Evolutionary conservation across 2,797 vertebrate genomes (phyloP).

Genomic region (Setipinna tenuifilis): DNA sequence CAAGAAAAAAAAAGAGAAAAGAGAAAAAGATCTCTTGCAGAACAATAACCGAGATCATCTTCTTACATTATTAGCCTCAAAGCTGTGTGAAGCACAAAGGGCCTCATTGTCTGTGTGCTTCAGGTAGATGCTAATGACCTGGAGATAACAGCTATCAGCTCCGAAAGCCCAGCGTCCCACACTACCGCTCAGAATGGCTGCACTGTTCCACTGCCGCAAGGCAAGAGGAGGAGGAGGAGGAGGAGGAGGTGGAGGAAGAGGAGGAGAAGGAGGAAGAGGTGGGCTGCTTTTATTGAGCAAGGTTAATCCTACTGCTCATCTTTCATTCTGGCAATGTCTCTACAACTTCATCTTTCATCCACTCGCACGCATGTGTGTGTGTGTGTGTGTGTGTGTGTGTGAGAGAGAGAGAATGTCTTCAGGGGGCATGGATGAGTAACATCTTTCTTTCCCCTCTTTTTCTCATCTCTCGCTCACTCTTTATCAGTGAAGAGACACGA

Average conservation of each 20-base stretch:
- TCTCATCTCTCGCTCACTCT: conserved; percentile 11
- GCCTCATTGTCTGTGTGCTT: background rate
- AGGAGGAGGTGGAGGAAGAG: too few species aligned
- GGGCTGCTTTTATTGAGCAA: conserved; percentile 29
- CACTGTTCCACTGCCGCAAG: background rate
- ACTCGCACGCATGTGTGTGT: background rate
- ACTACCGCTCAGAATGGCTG: background rate
- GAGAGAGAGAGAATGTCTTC: background rate
- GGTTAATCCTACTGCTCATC: conserved; percentile 25
- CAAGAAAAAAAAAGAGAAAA: background rate
- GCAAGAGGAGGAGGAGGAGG: background rate
- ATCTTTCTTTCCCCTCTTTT: conserved; percentile 20
- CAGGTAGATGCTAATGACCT: conserved; percentile 17
- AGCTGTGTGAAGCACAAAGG: background rate
- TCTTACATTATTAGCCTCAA: background rate
- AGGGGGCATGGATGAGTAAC: background rate
- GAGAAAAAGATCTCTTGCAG: background rate
- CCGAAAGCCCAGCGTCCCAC: background rate
- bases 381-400: background rate
- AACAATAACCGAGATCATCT: background rate
- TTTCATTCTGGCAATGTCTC: conserved; percentile 33
- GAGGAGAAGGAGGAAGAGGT: background rate
- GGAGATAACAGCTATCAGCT: background rate
- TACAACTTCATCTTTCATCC: conserved; percentile 30
- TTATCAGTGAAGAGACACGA: conserved; percentile 1